Percentiles rank a stretch among this genome's conserved stretches.
Evolutionary conservation across 2,113 vertebrate genomes (phyloP).

Genomic region (Sapayoa aenigma): DNA sequence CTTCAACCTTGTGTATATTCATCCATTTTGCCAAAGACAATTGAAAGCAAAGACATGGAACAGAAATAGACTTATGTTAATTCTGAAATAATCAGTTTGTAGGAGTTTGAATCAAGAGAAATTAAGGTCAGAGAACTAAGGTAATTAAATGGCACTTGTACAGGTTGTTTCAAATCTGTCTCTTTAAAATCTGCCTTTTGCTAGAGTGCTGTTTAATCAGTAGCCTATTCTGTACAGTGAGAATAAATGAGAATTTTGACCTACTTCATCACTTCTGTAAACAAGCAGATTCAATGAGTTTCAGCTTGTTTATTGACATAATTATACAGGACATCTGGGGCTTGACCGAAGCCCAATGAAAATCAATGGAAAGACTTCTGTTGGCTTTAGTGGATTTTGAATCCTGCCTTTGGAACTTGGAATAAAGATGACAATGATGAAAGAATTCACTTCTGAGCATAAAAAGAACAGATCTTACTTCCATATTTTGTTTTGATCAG

Average conservation of each 20-base stretch:
- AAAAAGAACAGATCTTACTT: not conserved
- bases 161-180: not conserved
- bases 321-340: not conserved
- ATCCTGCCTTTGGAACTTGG: not conserved
- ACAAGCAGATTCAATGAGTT: not conserved
- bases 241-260: constrained; percentile 4
- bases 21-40: not conserved
- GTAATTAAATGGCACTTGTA: not conserved
- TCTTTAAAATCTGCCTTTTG: not conserved
- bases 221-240: not conserved
- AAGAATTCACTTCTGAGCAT: not conserved
- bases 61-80: not conserved
- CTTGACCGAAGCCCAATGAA: not conserved
- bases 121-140: not conserved
- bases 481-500: not conserved
- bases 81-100: not conserved
- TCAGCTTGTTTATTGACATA: not conserved
- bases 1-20: not conserved
- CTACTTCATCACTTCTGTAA: not conserved
- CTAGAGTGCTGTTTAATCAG: not conserved
- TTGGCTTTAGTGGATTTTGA: not conserved
- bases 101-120: not conserved
- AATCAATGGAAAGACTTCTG: not conserved
- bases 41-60: not conserved
- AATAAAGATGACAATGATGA: not conserved